Percentiles rank a stretch among this genome's conserved stretches.
These are phyloP conservation scores for Mellivora capensis DNA, from an alignment of 2,113 vertebrate species.

Conservation along the genomic window DNA sequence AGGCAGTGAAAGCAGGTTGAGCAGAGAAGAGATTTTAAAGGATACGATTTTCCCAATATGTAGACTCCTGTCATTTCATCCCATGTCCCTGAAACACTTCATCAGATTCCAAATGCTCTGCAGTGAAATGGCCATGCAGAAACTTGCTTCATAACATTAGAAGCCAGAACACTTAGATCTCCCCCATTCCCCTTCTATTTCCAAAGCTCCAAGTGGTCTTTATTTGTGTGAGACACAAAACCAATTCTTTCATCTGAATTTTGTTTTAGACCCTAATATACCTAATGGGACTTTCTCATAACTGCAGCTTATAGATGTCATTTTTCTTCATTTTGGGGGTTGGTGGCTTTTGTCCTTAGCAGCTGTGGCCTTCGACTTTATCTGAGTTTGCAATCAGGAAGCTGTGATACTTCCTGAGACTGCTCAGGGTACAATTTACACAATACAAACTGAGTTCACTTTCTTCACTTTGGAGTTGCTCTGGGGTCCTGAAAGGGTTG, in stretches of 20 bases:
- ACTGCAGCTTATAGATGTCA: background rate
- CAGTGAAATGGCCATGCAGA: background rate
- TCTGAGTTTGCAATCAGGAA: conserved; percentile 76
- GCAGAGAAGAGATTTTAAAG: background rate
- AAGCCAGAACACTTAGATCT: background rate
- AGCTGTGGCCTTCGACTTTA: conserved; percentile 63
- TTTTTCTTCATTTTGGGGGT: conserved; percentile 54
- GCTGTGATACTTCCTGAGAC: conserved; percentile 74
- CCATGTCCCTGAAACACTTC: background rate
- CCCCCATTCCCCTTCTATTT: background rate
- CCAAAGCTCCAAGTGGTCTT: background rate
- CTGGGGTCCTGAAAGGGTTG: background rate
- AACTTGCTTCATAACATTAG: background rate
- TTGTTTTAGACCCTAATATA: background rate
- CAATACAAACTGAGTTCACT: conserved; percentile 55
- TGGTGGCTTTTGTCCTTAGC: conserved; percentile 71
- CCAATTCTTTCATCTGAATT: background rate
- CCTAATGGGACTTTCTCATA: background rate
- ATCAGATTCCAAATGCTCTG: background rate
- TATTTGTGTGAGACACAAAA: background rate
- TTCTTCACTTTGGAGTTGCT: conserved; percentile 59
- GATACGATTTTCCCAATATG: background rate
- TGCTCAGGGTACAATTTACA: conserved; percentile 64
- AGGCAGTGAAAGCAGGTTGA: background rate
- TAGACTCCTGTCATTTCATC: background rate